Percentiles rank a stretch among this genome's conserved stretches.
phyloP scores from a whole-genome alignment of 2,113 vertebrate genomes.

The Tringa solitaria region DNA sequence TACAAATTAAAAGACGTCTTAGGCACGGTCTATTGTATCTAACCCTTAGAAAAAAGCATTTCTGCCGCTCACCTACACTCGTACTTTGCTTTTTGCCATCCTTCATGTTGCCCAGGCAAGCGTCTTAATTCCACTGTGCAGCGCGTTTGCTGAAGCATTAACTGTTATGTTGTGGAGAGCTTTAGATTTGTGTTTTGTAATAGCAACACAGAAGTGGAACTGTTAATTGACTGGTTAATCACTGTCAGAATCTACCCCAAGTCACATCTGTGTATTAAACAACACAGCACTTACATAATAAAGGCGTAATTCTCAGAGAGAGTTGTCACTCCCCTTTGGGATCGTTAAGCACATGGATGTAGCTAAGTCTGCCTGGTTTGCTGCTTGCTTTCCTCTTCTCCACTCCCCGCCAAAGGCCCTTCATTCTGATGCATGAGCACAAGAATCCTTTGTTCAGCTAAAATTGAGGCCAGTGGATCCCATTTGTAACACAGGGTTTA shows the following conservation, averaged over 20 bases:
- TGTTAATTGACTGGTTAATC: neutral
- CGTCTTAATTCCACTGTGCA: neutral
- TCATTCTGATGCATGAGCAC: neutral
- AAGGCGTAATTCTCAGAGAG: neutral
- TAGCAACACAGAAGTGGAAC: neutral
- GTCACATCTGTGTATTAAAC: neutral
- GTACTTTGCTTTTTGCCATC: neutral
- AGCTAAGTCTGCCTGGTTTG: neutral
- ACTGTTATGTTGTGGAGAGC: neutral
- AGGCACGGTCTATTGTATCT: neutral
- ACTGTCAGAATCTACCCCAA: neutral
- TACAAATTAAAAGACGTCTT: neutral
- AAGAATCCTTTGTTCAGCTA: neutral
- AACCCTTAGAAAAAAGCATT: neutral
- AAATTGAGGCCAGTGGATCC: neutral
- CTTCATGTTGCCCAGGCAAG: neutral
- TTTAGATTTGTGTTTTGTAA: neutral
- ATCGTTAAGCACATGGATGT: neutral
- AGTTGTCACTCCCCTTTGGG: neutral
- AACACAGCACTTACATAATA: fast-evolving
- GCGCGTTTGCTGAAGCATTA: neutral
- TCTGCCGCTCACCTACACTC: neutral
- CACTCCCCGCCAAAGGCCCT: neutral
- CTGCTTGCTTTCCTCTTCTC: neutral
- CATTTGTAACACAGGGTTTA: neutral